Percentiles rank a stretch among this genome's conserved stretches.
Conservation (phyloP, 1,140 invertebrate genomes). For the Sitophilus oryzae region DNA sequence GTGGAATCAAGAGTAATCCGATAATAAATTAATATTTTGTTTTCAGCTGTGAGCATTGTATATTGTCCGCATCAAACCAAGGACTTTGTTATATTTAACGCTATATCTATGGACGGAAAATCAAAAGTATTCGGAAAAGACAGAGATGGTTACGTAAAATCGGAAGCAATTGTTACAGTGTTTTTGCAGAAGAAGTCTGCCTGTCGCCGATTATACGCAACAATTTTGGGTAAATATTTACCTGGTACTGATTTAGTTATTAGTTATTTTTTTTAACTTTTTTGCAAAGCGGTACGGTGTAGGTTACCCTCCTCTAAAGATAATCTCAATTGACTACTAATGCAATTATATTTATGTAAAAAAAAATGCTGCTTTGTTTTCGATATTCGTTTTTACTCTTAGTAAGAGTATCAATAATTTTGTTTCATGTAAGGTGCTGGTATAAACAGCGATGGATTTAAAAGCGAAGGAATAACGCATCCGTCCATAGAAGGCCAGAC, state of each 20-base stretch:
- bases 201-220: slow-evolving; percentile 54
- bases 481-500: slow-evolving; percentile 50
- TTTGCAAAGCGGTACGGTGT: too few species aligned
- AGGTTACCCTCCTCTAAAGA: too few species aligned
- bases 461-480: slow-evolving; percentile 52
- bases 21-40: not conserved
- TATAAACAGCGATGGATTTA: slow-evolving; percentile 50
- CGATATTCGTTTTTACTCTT: too few species aligned
- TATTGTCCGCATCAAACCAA: slow-evolving; percentile 37
- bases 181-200: slow-evolving; percentile 50
- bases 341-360: too few species aligned
- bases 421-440: too few species aligned
- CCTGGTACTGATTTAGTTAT: not conserved
- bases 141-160: slow-evolving; percentile 57
- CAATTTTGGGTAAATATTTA: slow-evolving; percentile 43
- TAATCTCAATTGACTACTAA: too few species aligned
- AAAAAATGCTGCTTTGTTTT: too few species aligned
- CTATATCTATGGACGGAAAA: slow-evolving; percentile 54
- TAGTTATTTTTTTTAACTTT: not conserved
- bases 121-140: slow-evolving; percentile 60
- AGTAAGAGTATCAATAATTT: too few species aligned
- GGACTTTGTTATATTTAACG: slow-evolving; percentile 48
- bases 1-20: too few species aligned
- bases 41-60: slow-evolving; percentile 46
- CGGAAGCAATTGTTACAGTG: slow-evolving; percentile 53